Base-by-base conservation (phyloP, 2,797 vertebrate species). In the Bradypodion pumilum region DNA sequence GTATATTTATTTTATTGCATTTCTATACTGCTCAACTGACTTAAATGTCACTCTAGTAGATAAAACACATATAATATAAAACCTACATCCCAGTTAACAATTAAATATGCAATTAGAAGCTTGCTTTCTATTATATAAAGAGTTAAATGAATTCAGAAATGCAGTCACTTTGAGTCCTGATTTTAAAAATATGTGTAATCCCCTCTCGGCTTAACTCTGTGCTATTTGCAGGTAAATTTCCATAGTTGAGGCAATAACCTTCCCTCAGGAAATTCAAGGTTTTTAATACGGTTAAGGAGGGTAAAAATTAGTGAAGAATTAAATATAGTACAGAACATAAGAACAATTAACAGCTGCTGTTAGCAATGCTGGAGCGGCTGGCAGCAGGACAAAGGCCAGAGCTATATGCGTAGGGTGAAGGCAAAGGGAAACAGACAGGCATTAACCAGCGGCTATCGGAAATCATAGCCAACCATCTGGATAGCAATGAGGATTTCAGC, bases 231-330 rank as follows among this genome's bases (percentile, higher is more conserved):
- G 91, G 93, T 94, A 89, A 29, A 91, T 94, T 94, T 94, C 91
- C 92, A 91, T 86, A 21, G 87, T 82, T 76, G 90, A 93, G 90
- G 90, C 90, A 86, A 91, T 90, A 93, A 92, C 90, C 91, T 92
- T 92, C 92, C 90, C 92, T 86, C 35, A 90, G 90, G 93, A 92
- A 94, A 94, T 93, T 94, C 91, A 88, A 90, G 88, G 87, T 84
- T 93, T 78, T 85, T 94, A 92, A 91, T 89, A 93, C 90, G 92
- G 94, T 94, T 94, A 92, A 92, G 91, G 91, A 90, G 88, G 90
- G 92, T 88, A 91, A 93, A 94, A 93, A 91, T 92, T 90, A 93
- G 88, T 87, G 83, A 82, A 83, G 85, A 82, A 88, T 94, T 93
- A 93, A 91, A 92, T 93, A 92, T 92, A 94, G 92, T 70, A 88